A percentile compares a stretch with the other conserved stretches of the same genome.
phyloP scores from a whole-genome alignment of 2,888 invertebrate species.

The Himalopsyche anomala region DNA sequence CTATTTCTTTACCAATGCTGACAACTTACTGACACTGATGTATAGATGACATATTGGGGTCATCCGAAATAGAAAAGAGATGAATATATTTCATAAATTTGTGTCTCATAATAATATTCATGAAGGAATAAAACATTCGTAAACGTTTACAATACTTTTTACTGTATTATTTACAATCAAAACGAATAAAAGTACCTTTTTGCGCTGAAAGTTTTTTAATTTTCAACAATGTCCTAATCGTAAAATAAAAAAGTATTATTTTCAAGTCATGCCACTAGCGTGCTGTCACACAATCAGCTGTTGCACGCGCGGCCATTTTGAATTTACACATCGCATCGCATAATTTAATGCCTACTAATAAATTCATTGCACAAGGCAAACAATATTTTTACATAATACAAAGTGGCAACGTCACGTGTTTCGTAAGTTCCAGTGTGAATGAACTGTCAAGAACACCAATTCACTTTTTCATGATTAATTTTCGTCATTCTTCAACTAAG shows the following conservation, averaged over 20 bases:
- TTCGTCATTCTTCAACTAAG: neutral
- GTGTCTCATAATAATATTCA: too few relatives aligned
- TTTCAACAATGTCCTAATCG: neutral
- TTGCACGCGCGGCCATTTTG: slow-evolving; percentile 31
- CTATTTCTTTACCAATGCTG: too few relatives aligned
- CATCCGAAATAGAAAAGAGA: too few relatives aligned
- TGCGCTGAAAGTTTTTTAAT: neutral
- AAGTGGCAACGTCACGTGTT: slow-evolving; percentile 21
- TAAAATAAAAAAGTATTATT: neutral
- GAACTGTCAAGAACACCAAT: slow-evolving; percentile 28
- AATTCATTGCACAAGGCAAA: slow-evolving; percentile 29
- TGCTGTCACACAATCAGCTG: slow-evolving; percentile 7
- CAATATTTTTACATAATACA: slow-evolving; percentile 11
- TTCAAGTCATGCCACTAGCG: neutral
- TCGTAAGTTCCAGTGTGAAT: neutral
- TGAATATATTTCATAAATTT: too few relatives aligned
- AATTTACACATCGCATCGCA: slow-evolving; percentile 21
- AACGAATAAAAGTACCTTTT: too few relatives aligned
- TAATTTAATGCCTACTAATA: slow-evolving; percentile 34
- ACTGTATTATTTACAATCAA: too few relatives aligned
- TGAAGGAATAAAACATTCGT: too few relatives aligned
- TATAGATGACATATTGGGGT: too few relatives aligned
- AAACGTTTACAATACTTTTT: too few relatives aligned
- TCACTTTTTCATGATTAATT: slow-evolving; percentile 13
- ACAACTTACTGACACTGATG: too few relatives aligned